phyloP scores from a whole-genome alignment of 1,140 invertebrate genomes.

The Pomacea maculata region DNA sequence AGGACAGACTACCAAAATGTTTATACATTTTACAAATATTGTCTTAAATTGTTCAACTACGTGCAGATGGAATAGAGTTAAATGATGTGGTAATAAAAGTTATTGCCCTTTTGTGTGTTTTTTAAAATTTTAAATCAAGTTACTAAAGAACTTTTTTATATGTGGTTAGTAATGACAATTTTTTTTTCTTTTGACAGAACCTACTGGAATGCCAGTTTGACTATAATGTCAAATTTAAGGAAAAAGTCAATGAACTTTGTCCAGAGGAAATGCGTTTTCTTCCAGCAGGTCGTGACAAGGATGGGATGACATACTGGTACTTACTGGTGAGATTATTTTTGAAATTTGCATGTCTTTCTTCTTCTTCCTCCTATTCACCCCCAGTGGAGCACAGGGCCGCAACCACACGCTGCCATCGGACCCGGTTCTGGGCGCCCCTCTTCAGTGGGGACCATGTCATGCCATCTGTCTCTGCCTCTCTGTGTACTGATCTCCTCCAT shows the following conservation, averaged over 20 bases:
- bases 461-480: too few species aligned
- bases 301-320: slow-evolving; percentile 92
- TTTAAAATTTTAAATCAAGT: not conserved
- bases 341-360: not conserved
- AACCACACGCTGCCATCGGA: too few species aligned
- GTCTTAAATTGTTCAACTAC: too few species aligned
- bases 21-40: too few species aligned
- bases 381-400: too few species aligned
- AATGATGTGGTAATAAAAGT: not conserved
- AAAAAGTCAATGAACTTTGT: slow-evolving; percentile 84
- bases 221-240: slow-evolving; percentile 91
- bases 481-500: too few species aligned
- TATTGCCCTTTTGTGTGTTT: not conserved
- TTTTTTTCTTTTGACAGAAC: slow-evolving; percentile 72
- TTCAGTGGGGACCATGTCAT: not conserved
- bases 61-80: too few species aligned
- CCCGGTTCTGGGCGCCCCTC: too few species aligned
- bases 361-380: too few species aligned
- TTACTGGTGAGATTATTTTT: slow-evolving; percentile 70
- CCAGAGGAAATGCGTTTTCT: slow-evolving; percentile 82
- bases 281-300: slow-evolving; percentile 88
- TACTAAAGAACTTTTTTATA: not conserved
- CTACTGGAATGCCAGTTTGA: slow-evolving; percentile 95
- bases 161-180: slow-evolving; percentile 11
- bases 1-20: too few species aligned